These are phyloP conservation scores for Cyrtorhinus lividipennis DNA, from an alignment of 1,140 invertebrate genomes.

Conservation along the genomic window DNA sequence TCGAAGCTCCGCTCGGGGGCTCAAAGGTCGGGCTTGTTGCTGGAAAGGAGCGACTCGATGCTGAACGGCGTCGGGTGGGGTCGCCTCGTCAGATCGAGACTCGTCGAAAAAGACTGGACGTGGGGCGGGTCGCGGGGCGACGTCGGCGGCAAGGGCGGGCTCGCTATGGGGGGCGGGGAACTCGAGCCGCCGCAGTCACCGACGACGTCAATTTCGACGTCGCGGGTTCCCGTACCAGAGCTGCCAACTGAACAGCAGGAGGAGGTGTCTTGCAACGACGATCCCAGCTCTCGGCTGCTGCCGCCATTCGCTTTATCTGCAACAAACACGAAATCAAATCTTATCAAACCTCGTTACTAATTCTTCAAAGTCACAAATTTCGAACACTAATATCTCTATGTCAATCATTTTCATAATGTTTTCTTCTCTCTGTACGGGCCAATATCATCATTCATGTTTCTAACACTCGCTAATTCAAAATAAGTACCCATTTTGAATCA, in stretches of 20 bases:
- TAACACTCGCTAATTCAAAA: no score
- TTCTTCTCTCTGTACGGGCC: no score
- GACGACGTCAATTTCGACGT: constrained; percentile 62
- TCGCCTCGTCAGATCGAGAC: constrained; percentile 37
- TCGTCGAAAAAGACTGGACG: constrained; percentile 31
- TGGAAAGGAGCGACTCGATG: constrained; percentile 61
- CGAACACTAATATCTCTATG: background rate
- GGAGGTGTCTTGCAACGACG: constrained; percentile 21
- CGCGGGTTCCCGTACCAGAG: constrained; percentile 30
- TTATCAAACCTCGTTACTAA: no score
- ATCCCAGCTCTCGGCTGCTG: constrained; percentile 11
- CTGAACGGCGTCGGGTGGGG: constrained; percentile 72
- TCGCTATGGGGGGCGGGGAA: constrained; percentile 21
- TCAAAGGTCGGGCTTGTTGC: constrained; percentile 22
- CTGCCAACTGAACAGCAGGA: constrained; percentile 25
- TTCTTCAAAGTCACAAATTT: background rate
- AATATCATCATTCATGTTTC: no score
- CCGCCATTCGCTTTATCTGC: constrained; percentile 2
- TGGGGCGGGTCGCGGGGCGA: constrained; percentile 34
- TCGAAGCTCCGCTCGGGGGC: background rate
- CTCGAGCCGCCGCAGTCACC: constrained; percentile 33
- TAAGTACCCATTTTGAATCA: no score
- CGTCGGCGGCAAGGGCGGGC: constrained; percentile 32
- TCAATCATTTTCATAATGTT: background rate
- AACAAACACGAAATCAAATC: background rate